Conservation (phyloP, 2,797 vertebrate genomes). For the Malacoctenus gilli region DNA sequence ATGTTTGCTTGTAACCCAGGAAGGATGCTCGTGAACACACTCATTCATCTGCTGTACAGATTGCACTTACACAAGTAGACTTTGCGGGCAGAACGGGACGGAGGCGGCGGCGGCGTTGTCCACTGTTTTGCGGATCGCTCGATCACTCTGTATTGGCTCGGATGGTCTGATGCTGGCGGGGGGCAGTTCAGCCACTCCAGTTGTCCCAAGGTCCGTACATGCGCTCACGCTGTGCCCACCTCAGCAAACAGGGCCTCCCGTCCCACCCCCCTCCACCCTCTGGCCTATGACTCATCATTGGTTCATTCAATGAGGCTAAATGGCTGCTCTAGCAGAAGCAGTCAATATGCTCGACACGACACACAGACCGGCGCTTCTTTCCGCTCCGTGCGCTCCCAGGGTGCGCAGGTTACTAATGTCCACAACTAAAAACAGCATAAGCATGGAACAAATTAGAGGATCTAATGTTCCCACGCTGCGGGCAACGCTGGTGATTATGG, state of each 20-base stretch:
- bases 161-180: constrained; percentile 18
- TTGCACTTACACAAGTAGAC: not conserved
- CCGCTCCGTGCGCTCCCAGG: constrained; percentile 9
- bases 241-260: not conserved
- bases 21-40: not conserved
- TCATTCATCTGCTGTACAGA: not conserved
- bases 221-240: constrained; percentile 31
- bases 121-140: constrained; percentile 5
- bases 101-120: constrained; percentile 7
- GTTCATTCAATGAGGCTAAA: constrained; percentile 71
- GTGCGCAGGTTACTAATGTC: not conserved
- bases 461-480: not conserved
- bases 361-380: constrained; percentile 19
- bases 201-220: constrained; percentile 34
- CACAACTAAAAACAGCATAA: constrained; percentile 1
- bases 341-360: constrained; percentile 67
- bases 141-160: constrained; percentile 5
- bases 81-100: not conserved
- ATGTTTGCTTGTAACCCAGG: not conserved
- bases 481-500: not conserved
- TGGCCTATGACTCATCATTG: constrained; percentile 70
- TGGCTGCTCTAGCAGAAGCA: constrained; percentile 71
- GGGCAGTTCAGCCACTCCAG: constrained; percentile 20
- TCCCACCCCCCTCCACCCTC: not conserved
- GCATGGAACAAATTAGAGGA: not conserved